Conservation (phyloP, 1,140 invertebrate species). For the Pentalonia nigronervosa region DNA sequence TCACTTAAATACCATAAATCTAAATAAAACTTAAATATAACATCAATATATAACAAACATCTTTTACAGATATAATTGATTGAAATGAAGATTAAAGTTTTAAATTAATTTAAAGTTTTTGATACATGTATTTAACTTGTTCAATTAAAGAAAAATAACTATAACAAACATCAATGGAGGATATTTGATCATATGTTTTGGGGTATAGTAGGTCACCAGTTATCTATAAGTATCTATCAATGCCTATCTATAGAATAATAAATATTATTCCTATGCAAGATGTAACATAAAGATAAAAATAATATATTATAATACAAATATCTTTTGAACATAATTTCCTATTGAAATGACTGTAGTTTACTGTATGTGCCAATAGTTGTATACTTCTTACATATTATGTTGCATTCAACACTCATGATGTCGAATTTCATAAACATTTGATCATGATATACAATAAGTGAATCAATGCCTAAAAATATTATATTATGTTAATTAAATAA, state of each 20-base stretch:
- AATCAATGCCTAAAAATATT: constrained; percentile 73
- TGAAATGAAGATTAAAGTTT: neutral
- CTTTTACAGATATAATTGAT: constrained; percentile 61
- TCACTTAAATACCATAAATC: constrained; percentile 69
- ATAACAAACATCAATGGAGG: constrained; percentile 71
- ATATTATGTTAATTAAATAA: neutral
- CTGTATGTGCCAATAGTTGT: constrained; percentile 79
- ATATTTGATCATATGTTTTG: constrained; percentile 69
- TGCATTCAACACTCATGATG: constrained; percentile 61
- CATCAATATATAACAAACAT: constrained; percentile 72
- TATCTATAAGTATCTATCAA: too few relatives aligned
- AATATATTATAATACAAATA: constrained; percentile 60
- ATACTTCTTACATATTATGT: constrained; percentile 74
- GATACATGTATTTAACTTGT: neutral
- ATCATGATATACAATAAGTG: constrained; percentile 69
- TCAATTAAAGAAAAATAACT: constrained; percentile 29
- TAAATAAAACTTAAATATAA: constrained; percentile 73
- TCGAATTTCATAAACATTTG: constrained; percentile 66
- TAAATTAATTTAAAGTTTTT: neutral
- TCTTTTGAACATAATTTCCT: constrained; percentile 77
- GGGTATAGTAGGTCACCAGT: too few relatives aligned
- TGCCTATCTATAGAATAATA: too few relatives aligned
- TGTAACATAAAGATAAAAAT: neutral
- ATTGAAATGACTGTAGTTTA: constrained; percentile 63
- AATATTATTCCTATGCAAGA: too few relatives aligned